These are phyloP conservation scores for Amphiduros pacificus DNA, from an alignment of 2,888 invertebrate species.

Conservation along the genomic window DNA sequence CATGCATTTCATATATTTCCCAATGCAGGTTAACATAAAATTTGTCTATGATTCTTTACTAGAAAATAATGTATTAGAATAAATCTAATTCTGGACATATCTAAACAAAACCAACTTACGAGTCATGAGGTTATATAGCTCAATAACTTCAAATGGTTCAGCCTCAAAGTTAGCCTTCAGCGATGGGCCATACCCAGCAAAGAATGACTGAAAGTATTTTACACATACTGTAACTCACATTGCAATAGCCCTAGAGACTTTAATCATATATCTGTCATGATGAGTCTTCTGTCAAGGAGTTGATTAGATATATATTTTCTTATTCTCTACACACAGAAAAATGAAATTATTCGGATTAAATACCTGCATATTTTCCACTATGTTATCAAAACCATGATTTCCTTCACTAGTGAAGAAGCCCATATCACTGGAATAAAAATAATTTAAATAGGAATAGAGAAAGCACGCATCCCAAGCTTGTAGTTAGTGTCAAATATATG, in stretches of 20 bases:
- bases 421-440: too few relatives aligned
- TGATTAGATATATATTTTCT: not conserved
- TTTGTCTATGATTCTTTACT: too few relatives aligned
- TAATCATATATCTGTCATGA: not conserved
- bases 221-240: too few relatives aligned
- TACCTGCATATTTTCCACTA: slow-evolving; percentile 51
- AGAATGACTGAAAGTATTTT: slow-evolving; percentile 42
- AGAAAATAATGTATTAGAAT: too few relatives aligned
- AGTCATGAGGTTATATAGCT: slow-evolving; percentile 60
- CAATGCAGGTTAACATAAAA: too few relatives aligned
- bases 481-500: too few relatives aligned
- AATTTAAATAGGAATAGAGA: too few relatives aligned
- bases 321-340: not conserved
- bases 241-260: not conserved
- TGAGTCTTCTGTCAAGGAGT: not conserved
- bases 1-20: too few relatives aligned
- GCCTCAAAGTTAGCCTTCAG: slow-evolving; percentile 47
- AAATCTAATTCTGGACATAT: too few relatives aligned
- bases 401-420: too few relatives aligned
- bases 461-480: too few relatives aligned
- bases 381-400: slow-evolving; percentile 55
- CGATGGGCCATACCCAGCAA: slow-evolving; percentile 59
- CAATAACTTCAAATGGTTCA: slow-evolving; percentile 60
- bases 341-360: slow-evolving; percentile 18
- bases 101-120: too few relatives aligned